A percentile compares a stretch with the other conserved stretches of the same genome.
phyloP scores from a whole-genome alignment of 2,113 vertebrate species.

The Xiphorhynchus elegans region DNA sequence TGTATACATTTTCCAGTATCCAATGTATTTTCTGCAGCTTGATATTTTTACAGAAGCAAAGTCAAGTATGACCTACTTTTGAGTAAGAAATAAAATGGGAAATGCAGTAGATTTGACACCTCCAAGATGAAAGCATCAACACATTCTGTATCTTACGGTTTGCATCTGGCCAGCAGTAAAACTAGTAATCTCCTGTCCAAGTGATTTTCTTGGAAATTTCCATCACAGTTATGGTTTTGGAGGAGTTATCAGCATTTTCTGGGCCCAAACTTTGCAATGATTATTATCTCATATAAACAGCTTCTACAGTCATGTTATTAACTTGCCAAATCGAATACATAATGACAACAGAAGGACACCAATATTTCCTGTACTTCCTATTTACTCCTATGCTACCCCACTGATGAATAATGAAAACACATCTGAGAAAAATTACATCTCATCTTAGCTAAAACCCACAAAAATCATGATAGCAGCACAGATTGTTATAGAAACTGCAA shows the following conservation, averaged over 20 bases:
- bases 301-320: neutral
- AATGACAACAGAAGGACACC: neutral
- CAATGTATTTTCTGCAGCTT: neutral
- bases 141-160: neutral
- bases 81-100: neutral
- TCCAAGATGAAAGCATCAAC: neutral
- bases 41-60: neutral
- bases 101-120: neutral
- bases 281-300: slow-evolving; percentile 8
- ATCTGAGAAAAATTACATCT: neutral
- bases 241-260: neutral
- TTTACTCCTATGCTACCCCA: neutral
- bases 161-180: neutral
- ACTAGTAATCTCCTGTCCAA: neutral
- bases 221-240: neutral
- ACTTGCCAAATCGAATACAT: neutral
- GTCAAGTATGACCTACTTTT: neutral
- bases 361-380: neutral
- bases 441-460: neutral
- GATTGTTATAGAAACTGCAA: neutral
- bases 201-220: slow-evolving; percentile 17
- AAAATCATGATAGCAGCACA: neutral
- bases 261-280: neutral
- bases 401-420: neutral
- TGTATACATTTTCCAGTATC: neutral